phyloP scores from a whole-genome alignment of 1,140 invertebrate species.

The Bombyx mandarina region DNA sequence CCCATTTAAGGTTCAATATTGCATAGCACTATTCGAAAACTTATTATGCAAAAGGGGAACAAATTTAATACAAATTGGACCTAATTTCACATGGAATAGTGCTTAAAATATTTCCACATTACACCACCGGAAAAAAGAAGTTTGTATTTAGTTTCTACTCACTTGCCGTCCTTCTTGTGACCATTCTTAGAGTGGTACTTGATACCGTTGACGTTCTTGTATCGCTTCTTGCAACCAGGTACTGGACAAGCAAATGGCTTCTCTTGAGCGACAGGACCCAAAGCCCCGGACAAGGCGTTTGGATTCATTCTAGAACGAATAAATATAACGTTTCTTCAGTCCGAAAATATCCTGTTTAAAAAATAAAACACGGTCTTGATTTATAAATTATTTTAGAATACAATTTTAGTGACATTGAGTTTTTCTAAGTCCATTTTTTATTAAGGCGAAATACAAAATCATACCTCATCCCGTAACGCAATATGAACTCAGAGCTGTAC shows the following conservation, averaged over 20 bases:
- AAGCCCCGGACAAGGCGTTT: constrained; percentile 42
- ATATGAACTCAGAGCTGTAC: constrained; percentile 82
- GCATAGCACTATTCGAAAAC: too few relatives aligned
- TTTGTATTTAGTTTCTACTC: constrained; percentile 36
- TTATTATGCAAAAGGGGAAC: too few relatives aligned
- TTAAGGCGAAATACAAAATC: background rate
- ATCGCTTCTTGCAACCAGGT: constrained; percentile 87
- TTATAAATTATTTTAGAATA: too few relatives aligned
- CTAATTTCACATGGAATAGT: too few relatives aligned
- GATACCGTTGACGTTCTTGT: constrained; percentile 91
- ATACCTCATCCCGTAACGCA: constrained; percentile 81
- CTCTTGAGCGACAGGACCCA: constrained; percentile 71
- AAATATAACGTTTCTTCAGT: background rate
- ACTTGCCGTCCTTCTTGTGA: constrained; percentile 87
- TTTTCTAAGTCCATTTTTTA: too few relatives aligned
- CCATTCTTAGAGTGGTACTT: constrained; percentile 90
- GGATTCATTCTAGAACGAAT: constrained; percentile 35
- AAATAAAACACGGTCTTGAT: too few relatives aligned
- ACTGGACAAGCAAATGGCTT: constrained; percentile 87
- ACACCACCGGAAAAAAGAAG: too few relatives aligned
- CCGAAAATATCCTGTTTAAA: too few relatives aligned
- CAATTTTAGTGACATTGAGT: too few relatives aligned
- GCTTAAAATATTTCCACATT: too few relatives aligned
- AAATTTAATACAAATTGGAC: too few relatives aligned
- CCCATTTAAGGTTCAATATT: background rate